Base-by-base conservation (phyloP, 1,140 invertebrate genomes). In the Drosophila aff. region DNA sequence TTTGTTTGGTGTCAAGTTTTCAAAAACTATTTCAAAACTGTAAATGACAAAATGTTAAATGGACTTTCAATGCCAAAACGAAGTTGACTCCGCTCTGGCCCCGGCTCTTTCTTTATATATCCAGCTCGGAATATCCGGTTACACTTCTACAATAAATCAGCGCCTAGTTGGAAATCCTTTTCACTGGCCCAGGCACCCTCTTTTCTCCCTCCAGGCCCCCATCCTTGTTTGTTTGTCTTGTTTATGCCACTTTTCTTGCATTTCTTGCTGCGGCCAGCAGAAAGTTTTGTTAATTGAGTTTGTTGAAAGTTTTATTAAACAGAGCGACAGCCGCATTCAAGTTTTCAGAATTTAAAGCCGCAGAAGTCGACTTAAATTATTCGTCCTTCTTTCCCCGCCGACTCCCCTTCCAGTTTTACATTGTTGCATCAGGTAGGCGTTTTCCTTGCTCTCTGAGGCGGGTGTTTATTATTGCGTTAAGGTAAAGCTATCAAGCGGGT, bases 31-130 rank as follows among this genome's bases (percentile, higher is more conserved):
- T 91, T 92, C 82, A 90, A 92, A 92, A 92, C 85, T 92, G 90
- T 92, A 91, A 92, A 86, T 92, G 90, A 91, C 90, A 92, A 92
- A 92, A 92, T 92, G 90, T 92, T 90, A 91, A 92, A 91, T 91
- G 84, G 82, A 91, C 90, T 92, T 92, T 89, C 83, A 90, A 91
- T 92, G 89, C 78, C 85, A 85, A 85, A 76, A 76, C 72, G 68
- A 50, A 62, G 57, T 60, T 68, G 59, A 41, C 43, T 52, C 43
- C 46, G 58, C 52, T 44, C 63, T 21, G 59, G 52, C 18, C 41
- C 38, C 26, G 23, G 9, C 26, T 33, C 72, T n/a, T 38, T 50
- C 52, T 57, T 58, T 74, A n/a, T 44, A 41, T 46, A 64, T 68
- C 61, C 64, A 58, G 31, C 52, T 82, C 64, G 52, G 81, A 76